phyloP scores from a whole-genome alignment of 2,113 vertebrate genomes.

The Sinocyclocheilus rhinocerous region DNA sequence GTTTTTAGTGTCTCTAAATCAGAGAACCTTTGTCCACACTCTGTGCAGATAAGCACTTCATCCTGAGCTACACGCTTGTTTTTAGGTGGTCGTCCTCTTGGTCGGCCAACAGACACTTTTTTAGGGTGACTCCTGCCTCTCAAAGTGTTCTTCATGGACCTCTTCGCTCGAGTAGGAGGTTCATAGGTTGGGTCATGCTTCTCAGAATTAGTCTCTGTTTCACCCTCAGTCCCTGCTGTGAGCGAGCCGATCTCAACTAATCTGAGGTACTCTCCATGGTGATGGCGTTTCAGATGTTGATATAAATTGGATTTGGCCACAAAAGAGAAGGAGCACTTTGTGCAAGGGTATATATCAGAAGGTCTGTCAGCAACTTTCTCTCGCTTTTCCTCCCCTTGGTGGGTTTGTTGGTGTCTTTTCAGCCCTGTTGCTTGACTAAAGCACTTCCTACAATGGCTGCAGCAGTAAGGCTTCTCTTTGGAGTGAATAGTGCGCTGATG shows the following conservation, averaged over 20 bases:
- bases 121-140: conserved; percentile 27
- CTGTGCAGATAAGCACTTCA: not conserved
- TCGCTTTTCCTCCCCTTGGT: conserved; percentile 32
- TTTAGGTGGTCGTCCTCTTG: conserved; percentile 45
- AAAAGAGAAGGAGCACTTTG: conserved; percentile 50
- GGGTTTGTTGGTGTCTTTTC: conserved; percentile 60
- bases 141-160: not conserved
- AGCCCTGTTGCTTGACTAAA: conserved; percentile 61
- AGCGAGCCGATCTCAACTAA: conserved; percentile 32
- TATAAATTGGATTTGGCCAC: conserved; percentile 40
- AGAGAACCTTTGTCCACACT: conserved; percentile 16
- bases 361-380: not conserved
- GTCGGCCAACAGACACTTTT: conserved; percentile 27
- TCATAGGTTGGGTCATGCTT: conserved; percentile 54
- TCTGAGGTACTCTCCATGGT: conserved; percentile 49
- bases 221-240: not conserved
- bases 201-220: not conserved
- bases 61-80: conserved; percentile 8
- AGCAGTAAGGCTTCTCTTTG: conserved; percentile 61
- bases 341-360: conserved; percentile 38
- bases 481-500: conserved; percentile 61
- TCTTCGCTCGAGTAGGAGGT: conserved; percentile 26
- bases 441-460: conserved; percentile 57
- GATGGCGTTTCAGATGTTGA: conserved; percentile 52
- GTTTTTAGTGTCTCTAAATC: conserved; percentile 19